Percentiles rank a stretch among this genome's conserved stretches.
Evolutionary conservation across 2,113 vertebrate species (phyloP).

Genomic region (Sigmodon hispidus): DNA sequence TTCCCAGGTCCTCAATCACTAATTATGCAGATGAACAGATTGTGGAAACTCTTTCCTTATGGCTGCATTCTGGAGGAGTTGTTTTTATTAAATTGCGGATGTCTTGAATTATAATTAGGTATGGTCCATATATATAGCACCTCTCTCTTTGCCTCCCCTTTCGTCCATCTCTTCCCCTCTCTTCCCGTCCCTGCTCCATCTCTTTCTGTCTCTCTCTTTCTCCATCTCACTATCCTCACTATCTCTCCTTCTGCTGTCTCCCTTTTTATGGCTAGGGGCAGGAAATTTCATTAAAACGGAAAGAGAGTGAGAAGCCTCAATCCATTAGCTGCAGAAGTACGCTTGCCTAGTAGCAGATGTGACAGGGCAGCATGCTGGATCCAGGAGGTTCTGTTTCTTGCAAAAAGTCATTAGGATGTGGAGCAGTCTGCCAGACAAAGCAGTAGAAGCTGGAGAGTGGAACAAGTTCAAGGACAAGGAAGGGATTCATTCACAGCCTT

Average conservation of each 20-base stretch:
- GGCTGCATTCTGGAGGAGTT: conserved; percentile 86
- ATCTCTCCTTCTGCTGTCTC: neutral
- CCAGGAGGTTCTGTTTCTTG: conserved; percentile 64
- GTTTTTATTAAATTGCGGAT: conserved; percentile 83
- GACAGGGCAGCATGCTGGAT: conserved; percentile 40
- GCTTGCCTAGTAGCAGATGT: conserved; percentile 55
- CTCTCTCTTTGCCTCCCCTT: neutral
- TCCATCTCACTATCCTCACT: neutral
- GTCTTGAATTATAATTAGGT: conserved; percentile 85
- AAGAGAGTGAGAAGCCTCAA: neutral
- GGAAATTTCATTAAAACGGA: conserved; percentile 53
- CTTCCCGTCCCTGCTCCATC: neutral
- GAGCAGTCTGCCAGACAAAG: conserved; percentile 52
- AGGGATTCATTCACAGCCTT: conserved; percentile 61
- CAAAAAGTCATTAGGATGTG: conserved; percentile 67
- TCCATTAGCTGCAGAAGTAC: conserved; percentile 61
- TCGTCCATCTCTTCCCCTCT: neutral
- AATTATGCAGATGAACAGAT: conserved; percentile 90
- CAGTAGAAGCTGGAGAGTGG: conserved; percentile 63
- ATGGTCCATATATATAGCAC: conserved; percentile 58
- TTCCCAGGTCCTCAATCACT: conserved; percentile 87
- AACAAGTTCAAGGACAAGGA: conserved; percentile 76
- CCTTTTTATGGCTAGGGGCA: neutral
- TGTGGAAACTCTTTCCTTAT: conserved; percentile 88
- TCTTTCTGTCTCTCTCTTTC: neutral